Percentiles rank a stretch among this genome's conserved stretches.
Conservation (phyloP, 2,797 vertebrate species). For the Xenentodon cancila region DNA sequence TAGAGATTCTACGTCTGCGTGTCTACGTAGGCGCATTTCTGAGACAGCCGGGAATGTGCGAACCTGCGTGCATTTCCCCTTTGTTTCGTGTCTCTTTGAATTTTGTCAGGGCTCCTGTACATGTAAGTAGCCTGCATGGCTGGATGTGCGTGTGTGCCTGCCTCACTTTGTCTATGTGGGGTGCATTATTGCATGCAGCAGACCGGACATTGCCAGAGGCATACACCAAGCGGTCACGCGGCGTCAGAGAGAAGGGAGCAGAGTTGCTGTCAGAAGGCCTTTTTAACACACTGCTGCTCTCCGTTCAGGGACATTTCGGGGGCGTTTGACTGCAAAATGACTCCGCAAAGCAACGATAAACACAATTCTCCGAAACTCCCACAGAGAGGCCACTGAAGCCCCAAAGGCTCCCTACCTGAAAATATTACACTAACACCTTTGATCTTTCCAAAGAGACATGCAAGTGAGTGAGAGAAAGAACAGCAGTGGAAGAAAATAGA, state of each 20-base stretch:
- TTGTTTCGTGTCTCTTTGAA: conserved; percentile 47
- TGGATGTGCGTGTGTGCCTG: conserved; percentile 7
- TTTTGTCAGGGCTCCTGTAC: conserved; percentile 42
- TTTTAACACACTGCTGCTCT: conserved; percentile 77
- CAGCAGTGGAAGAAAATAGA: not conserved
- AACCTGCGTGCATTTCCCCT: conserved; percentile 23
- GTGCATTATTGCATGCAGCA: conserved; percentile 71
- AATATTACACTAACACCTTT: conserved; percentile 64
- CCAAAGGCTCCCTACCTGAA: conserved; percentile 67
- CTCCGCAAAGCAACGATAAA: conserved; percentile 59
- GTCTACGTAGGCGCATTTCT: conserved; percentile 4
- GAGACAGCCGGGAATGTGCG: conserved; percentile 19
- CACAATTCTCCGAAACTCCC: conserved; percentile 62
- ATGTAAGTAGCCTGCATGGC: conserved; percentile 20
- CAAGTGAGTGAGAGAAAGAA: conserved; percentile 36
- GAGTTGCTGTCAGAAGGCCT: conserved; percentile 75
- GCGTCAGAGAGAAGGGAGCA: conserved; percentile 71
- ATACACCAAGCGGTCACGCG: conserved; percentile 71
- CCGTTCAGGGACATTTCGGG: conserved; percentile 61
- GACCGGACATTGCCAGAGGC: conserved; percentile 74
- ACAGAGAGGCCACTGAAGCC: conserved; percentile 58
- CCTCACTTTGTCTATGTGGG: conserved; percentile 57
- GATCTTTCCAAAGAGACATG: conserved; percentile 67
- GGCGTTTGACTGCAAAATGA: conserved; percentile 61
- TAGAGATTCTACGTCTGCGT: conserved; percentile 17